Conservation (phyloP, 2,797 vertebrate species). For the Melanotaenia boesemani region DNA sequence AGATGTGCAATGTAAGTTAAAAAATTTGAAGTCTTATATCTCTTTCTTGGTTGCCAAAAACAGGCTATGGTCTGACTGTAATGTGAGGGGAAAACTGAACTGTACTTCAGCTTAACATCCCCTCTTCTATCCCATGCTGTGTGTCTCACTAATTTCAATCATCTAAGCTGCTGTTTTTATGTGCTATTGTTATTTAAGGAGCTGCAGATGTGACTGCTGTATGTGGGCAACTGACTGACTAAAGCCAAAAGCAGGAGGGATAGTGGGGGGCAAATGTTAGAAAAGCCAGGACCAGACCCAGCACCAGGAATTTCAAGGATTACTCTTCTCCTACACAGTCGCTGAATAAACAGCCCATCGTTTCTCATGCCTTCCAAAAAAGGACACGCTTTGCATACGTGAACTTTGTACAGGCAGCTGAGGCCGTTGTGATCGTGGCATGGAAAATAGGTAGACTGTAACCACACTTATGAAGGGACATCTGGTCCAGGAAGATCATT, state of each 20-base stretch:
- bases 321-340: background rate
- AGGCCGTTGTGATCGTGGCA: background rate
- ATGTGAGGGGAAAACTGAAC: no score
- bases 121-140: background rate
- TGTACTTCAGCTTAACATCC: no score
- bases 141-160: background rate
- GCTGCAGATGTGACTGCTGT: background rate
- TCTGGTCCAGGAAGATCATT: background rate
- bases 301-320: constrained; percentile 27
- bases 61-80: no score
- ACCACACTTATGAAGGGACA: background rate
- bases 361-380: constrained; percentile 8
- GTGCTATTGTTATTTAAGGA: background rate
- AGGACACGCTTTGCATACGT: constrained; percentile 7
- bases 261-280: background rate
- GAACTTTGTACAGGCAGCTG: constrained; percentile 10
- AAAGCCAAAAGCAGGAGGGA: background rate
- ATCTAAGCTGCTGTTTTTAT: constrained; percentile 10
- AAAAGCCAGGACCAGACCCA: background rate
- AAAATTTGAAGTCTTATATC: no score
- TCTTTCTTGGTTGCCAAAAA: no score
- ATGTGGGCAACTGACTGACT: background rate
- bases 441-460: background rate
- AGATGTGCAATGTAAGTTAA: no score
- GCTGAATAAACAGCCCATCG: constrained; percentile 1